Evolutionary conservation across 2,888 invertebrate species (phyloP).

Genomic region (Mimachlamys varia): DNA sequence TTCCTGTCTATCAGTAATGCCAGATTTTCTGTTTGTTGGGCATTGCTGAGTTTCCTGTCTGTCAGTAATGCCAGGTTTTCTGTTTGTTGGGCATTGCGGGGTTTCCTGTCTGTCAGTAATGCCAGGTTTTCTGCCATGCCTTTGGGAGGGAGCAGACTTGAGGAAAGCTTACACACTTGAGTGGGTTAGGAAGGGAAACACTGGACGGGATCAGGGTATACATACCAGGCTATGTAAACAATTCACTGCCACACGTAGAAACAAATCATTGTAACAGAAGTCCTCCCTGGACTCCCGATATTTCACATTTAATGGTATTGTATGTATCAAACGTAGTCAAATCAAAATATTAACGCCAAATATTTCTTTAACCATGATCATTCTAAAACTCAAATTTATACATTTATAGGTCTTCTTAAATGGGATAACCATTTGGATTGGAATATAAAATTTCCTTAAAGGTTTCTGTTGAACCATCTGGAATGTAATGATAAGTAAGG

Average conservation of each 20-base stretch:
- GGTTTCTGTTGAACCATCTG: background rate
- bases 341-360: background rate
- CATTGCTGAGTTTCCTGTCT: no score
- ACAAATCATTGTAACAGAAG: background rate
- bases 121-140: background rate
- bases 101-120: background rate
- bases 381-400: background rate
- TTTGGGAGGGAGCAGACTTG: background rate
- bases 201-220: background rate
- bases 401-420: background rate
- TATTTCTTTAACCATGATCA: background rate
- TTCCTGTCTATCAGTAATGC: no score
- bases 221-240: slow-evolving; percentile 34
- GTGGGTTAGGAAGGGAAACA: slow-evolving; percentile 3
- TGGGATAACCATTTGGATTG: background rate
- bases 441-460: background rate
- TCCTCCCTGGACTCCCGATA: background rate
- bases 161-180: slow-evolving; percentile 11
- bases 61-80: no score
- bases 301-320: background rate
- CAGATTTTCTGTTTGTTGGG: no score
- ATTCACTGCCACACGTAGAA: background rate
- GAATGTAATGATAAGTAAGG: background rate
- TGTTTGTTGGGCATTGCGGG: background rate
- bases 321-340: background rate